Conservation (phyloP, 2,113 vertebrate species). For the Brachirus orientalis region DNA sequence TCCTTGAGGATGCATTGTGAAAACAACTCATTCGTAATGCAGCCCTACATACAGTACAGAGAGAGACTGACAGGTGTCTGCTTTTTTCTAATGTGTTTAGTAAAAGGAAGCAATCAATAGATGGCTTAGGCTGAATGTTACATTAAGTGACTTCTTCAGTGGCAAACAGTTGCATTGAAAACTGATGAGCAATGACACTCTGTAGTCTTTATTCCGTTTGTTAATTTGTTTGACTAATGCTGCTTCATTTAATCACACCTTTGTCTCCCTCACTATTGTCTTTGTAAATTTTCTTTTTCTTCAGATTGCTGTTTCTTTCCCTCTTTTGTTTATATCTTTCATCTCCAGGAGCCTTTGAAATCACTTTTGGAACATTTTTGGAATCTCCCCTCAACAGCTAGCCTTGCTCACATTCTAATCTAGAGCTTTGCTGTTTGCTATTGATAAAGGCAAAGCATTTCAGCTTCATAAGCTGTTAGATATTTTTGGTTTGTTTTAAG, state of each 20-base stretch:
- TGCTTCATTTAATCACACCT: constrained; percentile 17
- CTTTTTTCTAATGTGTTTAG: constrained; percentile 16
- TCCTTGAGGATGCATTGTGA: constrained; percentile 49
- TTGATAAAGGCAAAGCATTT: constrained; percentile 15
- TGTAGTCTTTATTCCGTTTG: neutral
- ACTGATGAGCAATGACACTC: constrained; percentile 1
- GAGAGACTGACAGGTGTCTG: constrained; percentile 19
- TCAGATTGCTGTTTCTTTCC: neutral
- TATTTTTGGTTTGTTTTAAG: constrained; percentile 9
- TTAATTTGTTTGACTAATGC: constrained; percentile 30
- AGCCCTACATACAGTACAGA: too few relatives aligned
- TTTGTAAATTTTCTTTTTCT: constrained; percentile 5
- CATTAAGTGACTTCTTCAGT: constrained; percentile 25
- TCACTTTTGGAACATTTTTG: constrained; percentile 8
- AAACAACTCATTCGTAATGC: constrained; percentile 11
- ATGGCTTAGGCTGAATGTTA: constrained; percentile 27
- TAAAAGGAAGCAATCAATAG: constrained; percentile 53
- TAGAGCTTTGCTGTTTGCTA: constrained; percentile 20
- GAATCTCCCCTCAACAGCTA: constrained; percentile 21
- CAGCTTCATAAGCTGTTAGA: constrained; percentile 10
- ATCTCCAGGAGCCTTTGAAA: constrained; percentile 28
- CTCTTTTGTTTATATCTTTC: constrained; percentile 16
- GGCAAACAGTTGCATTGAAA: constrained; percentile 18
- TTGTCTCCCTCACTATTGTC: constrained; percentile 6
- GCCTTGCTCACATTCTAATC: constrained; percentile 25